These are phyloP conservation scores for Gryon sp. DNA, from an alignment of 1,140 invertebrate species.

Conservation along the genomic window DNA sequence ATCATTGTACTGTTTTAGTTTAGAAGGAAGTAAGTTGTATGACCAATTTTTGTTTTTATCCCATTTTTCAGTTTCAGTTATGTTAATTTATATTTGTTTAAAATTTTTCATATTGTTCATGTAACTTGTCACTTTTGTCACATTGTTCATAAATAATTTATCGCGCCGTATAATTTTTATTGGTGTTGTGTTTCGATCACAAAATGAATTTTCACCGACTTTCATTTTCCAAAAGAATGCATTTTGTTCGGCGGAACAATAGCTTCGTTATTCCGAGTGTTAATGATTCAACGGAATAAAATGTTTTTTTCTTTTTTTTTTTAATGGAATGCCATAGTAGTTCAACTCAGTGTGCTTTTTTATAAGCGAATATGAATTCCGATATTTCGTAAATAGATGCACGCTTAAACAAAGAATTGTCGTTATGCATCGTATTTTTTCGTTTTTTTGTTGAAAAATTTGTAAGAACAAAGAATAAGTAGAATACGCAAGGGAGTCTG, in stretches of 20 bases:
- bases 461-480: slow-evolving; percentile 3
- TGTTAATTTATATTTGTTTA: too few relatives aligned
- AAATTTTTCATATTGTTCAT: too few relatives aligned
- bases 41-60: too few relatives aligned
- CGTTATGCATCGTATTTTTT: slow-evolving; percentile 11
- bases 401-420: slow-evolving; percentile 12
- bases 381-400: slow-evolving; percentile 30
- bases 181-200: slow-evolving; percentile 7
- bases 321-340: too few relatives aligned
- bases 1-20: too few relatives aligned
- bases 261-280: slow-evolving; percentile 21
- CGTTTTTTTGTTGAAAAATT: slow-evolving; percentile 18
- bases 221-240: slow-evolving; percentile 15
- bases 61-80: too few relatives aligned
- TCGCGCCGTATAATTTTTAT: too few relatives aligned
- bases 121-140: too few relatives aligned
- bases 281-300: slow-evolving; percentile 32
- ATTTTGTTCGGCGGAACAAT: slow-evolving; percentile 19
- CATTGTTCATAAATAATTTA: too few relatives aligned
- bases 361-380: slow-evolving; percentile 25
- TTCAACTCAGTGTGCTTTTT: background rate
- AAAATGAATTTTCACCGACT: background rate
- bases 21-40: too few relatives aligned
- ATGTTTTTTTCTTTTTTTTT: slow-evolving; percentile 19
- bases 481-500: background rate